A percentile compares a stretch with the other conserved stretches of the same genome.
Evolutionary conservation across 2,797 vertebrate species (phyloP).

Genomic region (Pitangus sulphuratus): DNA sequence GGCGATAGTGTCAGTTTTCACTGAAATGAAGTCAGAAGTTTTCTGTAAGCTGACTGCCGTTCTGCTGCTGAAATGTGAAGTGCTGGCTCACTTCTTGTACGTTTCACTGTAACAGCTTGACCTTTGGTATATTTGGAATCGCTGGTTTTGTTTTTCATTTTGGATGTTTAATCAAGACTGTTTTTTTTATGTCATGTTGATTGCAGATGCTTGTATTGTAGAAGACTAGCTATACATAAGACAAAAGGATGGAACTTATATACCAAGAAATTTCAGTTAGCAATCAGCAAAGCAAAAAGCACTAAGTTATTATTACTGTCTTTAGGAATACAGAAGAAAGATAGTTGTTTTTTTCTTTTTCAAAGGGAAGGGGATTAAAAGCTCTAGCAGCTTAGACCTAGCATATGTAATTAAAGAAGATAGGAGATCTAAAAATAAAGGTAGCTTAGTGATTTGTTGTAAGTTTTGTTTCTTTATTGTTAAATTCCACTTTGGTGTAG

Average conservation of each 20-base stretch:
- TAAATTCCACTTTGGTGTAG: neutral
- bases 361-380: constrained; percentile 31
- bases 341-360: neutral
- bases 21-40: neutral
- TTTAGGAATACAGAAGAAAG: neutral
- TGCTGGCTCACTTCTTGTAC: neutral
- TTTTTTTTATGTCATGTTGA: neutral
- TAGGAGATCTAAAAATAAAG: constrained; percentile 26
- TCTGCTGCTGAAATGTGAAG: neutral
- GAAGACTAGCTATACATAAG: neutral
- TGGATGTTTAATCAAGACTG: neutral
- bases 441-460: neutral
- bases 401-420: constrained; percentile 18
- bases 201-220: neutral
- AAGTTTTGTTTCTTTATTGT: neutral
- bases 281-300: neutral
- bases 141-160: neutral
- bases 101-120: neutral
- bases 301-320: neutral
- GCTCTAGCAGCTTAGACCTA: constrained; percentile 12
- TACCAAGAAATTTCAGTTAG: neutral
- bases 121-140: neutral
- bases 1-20: neutral
- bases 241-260: neutral
- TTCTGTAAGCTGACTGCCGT: neutral